Evolutionary conservation across 2,113 vertebrate genomes (phyloP), one percentile per base, ranked within the genome.

Genomic region (Tenebrosternarchus preto): DNA sequence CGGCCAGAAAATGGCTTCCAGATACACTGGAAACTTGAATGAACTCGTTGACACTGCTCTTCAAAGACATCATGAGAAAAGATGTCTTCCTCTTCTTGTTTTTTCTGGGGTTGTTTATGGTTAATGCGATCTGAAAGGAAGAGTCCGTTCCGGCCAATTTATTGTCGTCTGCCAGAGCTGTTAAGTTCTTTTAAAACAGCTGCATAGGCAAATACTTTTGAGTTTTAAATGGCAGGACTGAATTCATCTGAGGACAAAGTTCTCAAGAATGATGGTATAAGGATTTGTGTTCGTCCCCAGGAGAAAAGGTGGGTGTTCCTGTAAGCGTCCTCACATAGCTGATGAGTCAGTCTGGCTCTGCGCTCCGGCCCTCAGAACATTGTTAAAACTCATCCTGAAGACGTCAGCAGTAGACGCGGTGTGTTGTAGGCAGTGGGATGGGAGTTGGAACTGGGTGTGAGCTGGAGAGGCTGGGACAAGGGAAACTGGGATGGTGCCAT

Each of bases 1-100:
- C 55, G 80, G 82, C 72, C 76, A 69, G 83, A 56, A 82, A 84
- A 84, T 84, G 46, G 80, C 73, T 86, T 82, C 82, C 85, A 86
- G 85, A 82, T 66, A 71, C 33, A 19, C 75, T 39, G 59, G 43
- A 73, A 78, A 71, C 66, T 63, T 19, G 72, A 50, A 76, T 79
- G 76, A 84, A 81, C 83, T 60, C 57, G 43, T 84, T 36, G 74
- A 84, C 74, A 70, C 63, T 67, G 78, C 43, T 46, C 20, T 80
- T 68, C 36, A 59, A 59, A 80, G 61, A 19, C 17, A 22, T 81
- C 29, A 17, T 15, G 53, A 55, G 60, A 69, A 31, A 8, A 36
- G 53, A 29, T 70, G 27, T 53, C 31, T 31, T 61, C 43, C 60
- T 16, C 15, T 20, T 70, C 8, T 15, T 5, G 8, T 46, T 64